phyloP scores from a whole-genome alignment of 2,888 invertebrate genomes.

The Caenorhabditis japonica region DNA sequence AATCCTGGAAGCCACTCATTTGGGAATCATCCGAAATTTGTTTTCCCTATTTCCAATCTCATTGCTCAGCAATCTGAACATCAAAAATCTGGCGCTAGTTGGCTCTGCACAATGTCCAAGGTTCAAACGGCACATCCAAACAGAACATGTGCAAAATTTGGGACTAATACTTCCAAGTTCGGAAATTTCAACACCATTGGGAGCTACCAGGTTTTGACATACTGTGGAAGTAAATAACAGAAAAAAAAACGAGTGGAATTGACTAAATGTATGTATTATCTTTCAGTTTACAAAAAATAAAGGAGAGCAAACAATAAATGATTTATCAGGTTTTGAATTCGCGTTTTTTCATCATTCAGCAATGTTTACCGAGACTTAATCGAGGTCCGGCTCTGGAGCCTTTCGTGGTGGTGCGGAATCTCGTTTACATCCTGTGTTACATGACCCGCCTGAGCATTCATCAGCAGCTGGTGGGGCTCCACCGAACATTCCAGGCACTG shows the following conservation, averaged over 20 bases:
- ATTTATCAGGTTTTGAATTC: slow-evolving; percentile 9
- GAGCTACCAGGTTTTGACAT: slow-evolving; percentile 28
- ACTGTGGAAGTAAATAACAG: neutral
- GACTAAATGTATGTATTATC: no score
- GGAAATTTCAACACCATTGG: slow-evolving; percentile 29
- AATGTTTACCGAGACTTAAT: slow-evolving; percentile 40
- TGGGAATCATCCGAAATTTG: slow-evolving; percentile 50
- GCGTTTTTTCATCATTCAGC: neutral
- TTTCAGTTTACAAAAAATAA: neutral
- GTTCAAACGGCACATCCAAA: slow-evolving; percentile 36
- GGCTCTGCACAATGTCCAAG: slow-evolving; percentile 41
- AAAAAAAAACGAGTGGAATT: neutral
- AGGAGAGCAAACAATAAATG: slow-evolving; percentile 24
- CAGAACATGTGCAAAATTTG: neutral
- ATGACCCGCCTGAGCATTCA: slow-evolving; percentile 46
- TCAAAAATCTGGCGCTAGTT: slow-evolving; percentile 30
- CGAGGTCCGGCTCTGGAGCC: slow-evolving; percentile 71
- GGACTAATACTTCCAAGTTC: neutral
- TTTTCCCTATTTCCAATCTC: slow-evolving; percentile 37
- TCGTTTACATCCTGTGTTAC: slow-evolving; percentile 22
- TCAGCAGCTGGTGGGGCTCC: slow-evolving; percentile 34
- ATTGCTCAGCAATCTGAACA: slow-evolving; percentile 8
- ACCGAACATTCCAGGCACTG: slow-evolving; percentile 50
- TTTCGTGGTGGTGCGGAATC: slow-evolving; percentile 37
- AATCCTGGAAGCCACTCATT: slow-evolving; percentile 42